These are phyloP conservation scores for Cyprinella venusta DNA, from an alignment of 2,797 vertebrate genomes.

Conservation along the genomic window DNA sequence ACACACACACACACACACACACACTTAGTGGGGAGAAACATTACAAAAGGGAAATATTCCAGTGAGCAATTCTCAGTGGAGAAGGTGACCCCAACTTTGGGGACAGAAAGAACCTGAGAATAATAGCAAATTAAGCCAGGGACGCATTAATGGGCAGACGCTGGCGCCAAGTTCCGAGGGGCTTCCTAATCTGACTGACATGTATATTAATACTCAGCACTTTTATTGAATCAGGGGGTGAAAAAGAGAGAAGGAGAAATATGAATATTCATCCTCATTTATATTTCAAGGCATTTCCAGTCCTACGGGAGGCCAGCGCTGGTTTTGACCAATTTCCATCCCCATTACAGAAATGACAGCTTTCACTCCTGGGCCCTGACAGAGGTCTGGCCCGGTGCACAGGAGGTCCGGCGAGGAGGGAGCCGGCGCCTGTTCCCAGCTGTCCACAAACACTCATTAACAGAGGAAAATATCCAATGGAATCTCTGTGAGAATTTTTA, in stretches of 20 bases:
- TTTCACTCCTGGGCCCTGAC: constrained; percentile 98
- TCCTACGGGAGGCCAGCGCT: constrained; percentile 86
- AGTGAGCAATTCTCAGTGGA: constrained; percentile 79
- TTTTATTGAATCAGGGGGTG: constrained; percentile 82
- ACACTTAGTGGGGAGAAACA: constrained; percentile 76
- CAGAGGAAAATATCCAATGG: constrained; percentile 98
- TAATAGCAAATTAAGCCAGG: constrained; percentile 92
- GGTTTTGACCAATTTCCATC: constrained; percentile 96
- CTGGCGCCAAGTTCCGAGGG: constrained; percentile 76
- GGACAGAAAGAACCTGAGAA: constrained; percentile 81
- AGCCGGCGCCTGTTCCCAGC: constrained; percentile 90
- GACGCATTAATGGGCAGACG: constrained; percentile 87
- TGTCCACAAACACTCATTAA: constrained; percentile 99
- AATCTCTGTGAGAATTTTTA: constrained; percentile 99
- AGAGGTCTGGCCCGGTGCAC: constrained; percentile 92
- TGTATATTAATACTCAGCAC: constrained; percentile 99
- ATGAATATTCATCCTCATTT: constrained; percentile 99
- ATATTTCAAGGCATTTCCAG: constrained; percentile 98
- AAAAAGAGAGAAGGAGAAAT: constrained; percentile 77
- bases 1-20: too few species aligned
- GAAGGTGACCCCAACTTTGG: constrained; percentile 81
- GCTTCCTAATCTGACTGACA: constrained; percentile 90
- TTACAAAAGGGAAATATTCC: constrained; percentile 80
- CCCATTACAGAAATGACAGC: constrained; percentile 97
- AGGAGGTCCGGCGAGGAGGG: constrained; percentile 90